Evolutionary conservation across 37 sponge, comb jelly and placozoan species (phyloP), one percentile per base, ranked within the genome.

Genomic region (Amphimedon queenslandica): DNA sequence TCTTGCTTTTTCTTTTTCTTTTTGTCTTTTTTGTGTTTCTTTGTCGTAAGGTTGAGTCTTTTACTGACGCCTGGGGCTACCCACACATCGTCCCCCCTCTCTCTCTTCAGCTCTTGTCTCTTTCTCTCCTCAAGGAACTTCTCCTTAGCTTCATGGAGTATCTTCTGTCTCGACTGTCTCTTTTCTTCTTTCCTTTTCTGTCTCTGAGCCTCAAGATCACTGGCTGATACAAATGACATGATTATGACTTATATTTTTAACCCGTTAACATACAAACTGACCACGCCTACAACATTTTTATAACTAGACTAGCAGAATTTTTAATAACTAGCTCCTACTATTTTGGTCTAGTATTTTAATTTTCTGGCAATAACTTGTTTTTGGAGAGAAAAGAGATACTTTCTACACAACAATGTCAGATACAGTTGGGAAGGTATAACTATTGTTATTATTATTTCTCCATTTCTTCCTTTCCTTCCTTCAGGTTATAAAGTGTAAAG

Each of bases 401-500:
- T n/a, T n/a, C n/a, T n/a, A n/a, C n/a, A n/a, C n/a, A n/a, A n/a
- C n/a, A n/a, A n/a, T n/a, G n/a, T n/a, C n/a, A n/a, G n/a, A n/a
- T n/a, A n/a, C n/a, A n/a, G n/a, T n/a, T n/a, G n/a, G 13, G 51
- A 13, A 47, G 51, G 51, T 47, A 47, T 18, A 18, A 47, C 51
- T 18, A 13, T 47, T 8, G 8, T 13, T 47, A 18, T 18, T 47
- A 47, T 47, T 47, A 47, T 18, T 47, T 8, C 13, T 47, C 13
- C 51, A 47, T 8, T 13, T 47, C 13, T 47, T 47, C 8, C 51
- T 47, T 8, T 47, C 51, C 8, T 47, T 47, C 21, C 43, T 40
- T 32, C 58, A 89, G 90, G 90, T 76, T 53, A 84, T 89, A 21
- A 36, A 58, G 43, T 89, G 90, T 42, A 42, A 69, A 31, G 99